These are phyloP conservation scores for Macrosiphum euphorbiae DNA, from an alignment of 2,888 invertebrate species.

Conservation along the genomic window DNA sequence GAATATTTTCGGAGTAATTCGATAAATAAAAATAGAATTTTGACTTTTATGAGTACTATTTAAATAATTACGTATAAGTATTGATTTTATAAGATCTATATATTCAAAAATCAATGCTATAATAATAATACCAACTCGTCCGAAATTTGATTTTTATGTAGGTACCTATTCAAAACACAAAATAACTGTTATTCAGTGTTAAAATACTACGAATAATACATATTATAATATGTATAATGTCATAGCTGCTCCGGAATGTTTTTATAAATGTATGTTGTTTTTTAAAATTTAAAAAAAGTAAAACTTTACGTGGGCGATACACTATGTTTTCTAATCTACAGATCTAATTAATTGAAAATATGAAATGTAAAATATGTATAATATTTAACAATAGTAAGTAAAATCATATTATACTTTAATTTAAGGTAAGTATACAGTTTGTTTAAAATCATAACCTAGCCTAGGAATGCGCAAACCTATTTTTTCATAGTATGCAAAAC, in stretches of 20 bases:
- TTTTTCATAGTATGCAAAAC: neutral
- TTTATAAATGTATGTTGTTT: neutral
- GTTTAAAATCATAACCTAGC: neutral
- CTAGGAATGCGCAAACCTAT: neutral
- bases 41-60: neutral
- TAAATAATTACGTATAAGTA: too few relatives aligned
- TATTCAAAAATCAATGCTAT: neutral
- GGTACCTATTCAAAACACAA: neutral
- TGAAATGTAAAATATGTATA: too few relatives aligned
- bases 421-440: neutral
- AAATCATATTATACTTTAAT: neutral
- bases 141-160: neutral
- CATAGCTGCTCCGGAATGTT: neutral
- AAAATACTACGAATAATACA: neutral
- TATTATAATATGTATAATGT: neutral
- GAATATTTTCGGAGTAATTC: neutral
- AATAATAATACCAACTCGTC: neutral
- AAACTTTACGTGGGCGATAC: neutral
- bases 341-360: neutral
- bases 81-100: neutral
- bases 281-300: neutral
- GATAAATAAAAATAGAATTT: neutral
- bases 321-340: neutral
- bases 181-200: too few relatives aligned
- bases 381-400: neutral